phyloP scores from a whole-genome alignment of 2,888 invertebrate genomes.

The Netelia virgata region DNA sequence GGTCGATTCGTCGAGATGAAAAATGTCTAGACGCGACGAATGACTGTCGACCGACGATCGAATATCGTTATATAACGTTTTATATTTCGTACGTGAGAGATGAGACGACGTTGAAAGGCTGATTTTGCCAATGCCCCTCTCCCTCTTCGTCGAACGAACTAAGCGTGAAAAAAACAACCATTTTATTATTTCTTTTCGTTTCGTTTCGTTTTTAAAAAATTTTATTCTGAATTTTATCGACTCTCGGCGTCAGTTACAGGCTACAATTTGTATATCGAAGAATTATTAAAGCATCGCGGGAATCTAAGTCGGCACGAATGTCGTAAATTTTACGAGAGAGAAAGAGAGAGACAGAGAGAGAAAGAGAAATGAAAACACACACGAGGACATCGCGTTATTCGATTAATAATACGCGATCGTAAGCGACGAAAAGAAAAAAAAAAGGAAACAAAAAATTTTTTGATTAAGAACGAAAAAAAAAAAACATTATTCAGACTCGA shows the following conservation, averaged over 20 bases:
- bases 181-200: background rate
- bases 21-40: conserved; percentile 29
- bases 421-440: conserved; percentile 10
- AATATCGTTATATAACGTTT: background rate
- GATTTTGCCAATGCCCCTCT: background rate
- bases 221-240: background rate
- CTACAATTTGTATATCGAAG: background rate
- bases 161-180: background rate
- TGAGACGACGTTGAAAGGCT: background rate
- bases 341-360: background rate
- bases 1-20: conserved; percentile 12
- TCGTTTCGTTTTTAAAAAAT: background rate
- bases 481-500: conserved; percentile 30
- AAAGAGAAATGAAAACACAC: background rate
- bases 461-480: background rate
- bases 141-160: background rate
- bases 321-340: background rate
- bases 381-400: background rate
- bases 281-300: background rate
- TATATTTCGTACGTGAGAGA: background rate
- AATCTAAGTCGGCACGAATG: background rate
- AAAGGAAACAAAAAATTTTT: conserved; percentile 7
- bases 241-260: background rate
- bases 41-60: conserved; percentile 6
- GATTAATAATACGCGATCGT: conserved; percentile 24